These are phyloP conservation scores for Eurypyga helias DNA, from an alignment of 2,113 vertebrate species.

Conservation along the genomic window DNA sequence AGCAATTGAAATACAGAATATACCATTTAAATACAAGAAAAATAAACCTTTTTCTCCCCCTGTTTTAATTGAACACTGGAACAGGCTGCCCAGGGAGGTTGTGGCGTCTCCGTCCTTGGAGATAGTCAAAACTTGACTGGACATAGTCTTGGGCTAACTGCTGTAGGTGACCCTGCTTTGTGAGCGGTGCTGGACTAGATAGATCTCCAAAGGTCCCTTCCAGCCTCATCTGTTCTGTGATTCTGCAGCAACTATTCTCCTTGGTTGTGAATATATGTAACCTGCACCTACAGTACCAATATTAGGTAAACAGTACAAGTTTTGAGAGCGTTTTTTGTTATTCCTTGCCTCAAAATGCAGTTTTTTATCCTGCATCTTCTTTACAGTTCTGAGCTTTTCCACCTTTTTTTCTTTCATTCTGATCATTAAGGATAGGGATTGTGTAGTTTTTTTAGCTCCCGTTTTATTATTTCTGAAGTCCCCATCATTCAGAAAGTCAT, in stretches of 20 bases:
- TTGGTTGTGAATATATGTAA: not conserved
- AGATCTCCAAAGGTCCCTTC: not conserved
- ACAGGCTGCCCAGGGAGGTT: not conserved
- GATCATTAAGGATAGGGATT: not conserved
- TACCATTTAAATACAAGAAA: not conserved
- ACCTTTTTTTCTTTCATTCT: not conserved
- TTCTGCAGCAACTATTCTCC: not conserved
- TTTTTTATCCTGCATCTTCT: not conserved
- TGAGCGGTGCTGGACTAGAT: not conserved
- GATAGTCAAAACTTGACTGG: not conserved
- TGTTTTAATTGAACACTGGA: not conserved
- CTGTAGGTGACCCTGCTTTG: not conserved
- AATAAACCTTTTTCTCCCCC: not conserved
- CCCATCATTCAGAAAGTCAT: not conserved
- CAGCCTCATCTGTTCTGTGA: not conserved
- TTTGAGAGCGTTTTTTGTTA: not conserved
- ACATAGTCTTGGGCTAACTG: not conserved
- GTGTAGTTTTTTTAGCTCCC: not conserved
- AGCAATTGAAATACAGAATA: not conserved
- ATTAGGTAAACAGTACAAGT: not conserved
- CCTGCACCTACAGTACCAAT: not conserved
- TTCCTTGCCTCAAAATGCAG: not conserved
- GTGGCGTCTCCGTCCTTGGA: not conserved
- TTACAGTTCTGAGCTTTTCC: not conserved
- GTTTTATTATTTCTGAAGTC: not conserved